Conservation (phyloP, 2,797 vertebrate species). For the Anguilla anguilla region DNA sequence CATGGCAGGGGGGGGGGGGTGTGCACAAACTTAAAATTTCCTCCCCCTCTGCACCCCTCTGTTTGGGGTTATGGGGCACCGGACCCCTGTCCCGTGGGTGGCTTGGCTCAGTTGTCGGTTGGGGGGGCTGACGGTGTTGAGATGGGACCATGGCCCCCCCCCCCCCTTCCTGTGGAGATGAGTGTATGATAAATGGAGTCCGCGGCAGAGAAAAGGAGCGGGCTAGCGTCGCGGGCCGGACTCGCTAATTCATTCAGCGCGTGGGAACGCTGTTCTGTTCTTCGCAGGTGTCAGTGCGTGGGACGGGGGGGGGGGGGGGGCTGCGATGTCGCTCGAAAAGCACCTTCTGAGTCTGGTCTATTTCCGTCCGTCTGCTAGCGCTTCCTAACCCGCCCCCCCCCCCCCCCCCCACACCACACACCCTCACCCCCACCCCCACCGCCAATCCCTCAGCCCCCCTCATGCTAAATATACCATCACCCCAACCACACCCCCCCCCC, state of each 20-base stretch:
- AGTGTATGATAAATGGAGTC: background rate
- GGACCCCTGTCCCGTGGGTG: background rate
- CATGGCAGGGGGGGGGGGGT: background rate
- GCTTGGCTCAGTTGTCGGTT: background rate
- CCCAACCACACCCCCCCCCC: background rate
- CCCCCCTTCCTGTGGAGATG: background rate
- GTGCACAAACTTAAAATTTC: background rate
- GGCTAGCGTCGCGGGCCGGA: background rate
- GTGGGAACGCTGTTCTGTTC: background rate
- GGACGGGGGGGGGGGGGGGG: background rate
- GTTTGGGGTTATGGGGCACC: background rate
- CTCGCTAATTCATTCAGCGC: background rate
- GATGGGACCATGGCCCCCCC: background rate
- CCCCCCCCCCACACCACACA: background rate
- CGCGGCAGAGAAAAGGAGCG: background rate
- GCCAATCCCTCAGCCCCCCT: background rate
- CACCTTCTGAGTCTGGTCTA: background rate
- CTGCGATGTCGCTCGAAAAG: background rate
- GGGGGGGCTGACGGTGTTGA: background rate
- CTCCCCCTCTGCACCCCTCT: background rate
- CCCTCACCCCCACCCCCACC: background rate
- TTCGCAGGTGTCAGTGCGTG: background rate
- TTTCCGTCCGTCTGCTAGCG: background rate
- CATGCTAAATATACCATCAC: constrained; percentile 3
- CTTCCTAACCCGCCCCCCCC: background rate